phyloP scores from a whole-genome alignment of 2,113 vertebrate species.

The Greenwoodochromis staneri region DNA sequence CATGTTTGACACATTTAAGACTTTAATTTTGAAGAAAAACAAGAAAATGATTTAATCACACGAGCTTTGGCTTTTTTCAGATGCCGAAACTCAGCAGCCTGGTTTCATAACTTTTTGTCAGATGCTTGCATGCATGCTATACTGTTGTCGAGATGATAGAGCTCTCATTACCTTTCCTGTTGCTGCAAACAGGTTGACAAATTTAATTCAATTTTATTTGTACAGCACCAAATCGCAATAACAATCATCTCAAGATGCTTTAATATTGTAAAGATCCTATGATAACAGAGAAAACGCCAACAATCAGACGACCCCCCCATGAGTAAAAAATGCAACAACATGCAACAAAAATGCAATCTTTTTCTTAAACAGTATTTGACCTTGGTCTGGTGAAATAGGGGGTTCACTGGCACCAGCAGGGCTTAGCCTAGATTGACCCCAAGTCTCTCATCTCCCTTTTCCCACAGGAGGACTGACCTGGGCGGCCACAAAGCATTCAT shows the following conservation, averaged over 20 bases:
- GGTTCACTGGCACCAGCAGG: conserved; percentile 58
- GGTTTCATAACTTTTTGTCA: not conserved
- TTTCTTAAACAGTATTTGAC: not conserved
- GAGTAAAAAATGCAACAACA: not conserved
- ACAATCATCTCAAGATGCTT: not conserved
- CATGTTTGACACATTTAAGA: not conserved
- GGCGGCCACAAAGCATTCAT: conserved; percentile 32
- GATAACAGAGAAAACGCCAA: not conserved
- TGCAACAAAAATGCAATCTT: not conserved
- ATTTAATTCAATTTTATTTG: not conserved
- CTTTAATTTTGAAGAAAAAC: not conserved
- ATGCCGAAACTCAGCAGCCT: not conserved
- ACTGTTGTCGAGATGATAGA: accelerated
- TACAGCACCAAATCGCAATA: not conserved
- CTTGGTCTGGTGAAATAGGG: conserved; percentile 6
- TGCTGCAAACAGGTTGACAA: not conserved
- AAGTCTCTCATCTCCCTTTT: conserved; percentile 52
- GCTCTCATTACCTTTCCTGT: not conserved
- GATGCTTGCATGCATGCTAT: not conserved
- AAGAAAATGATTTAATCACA: not conserved
- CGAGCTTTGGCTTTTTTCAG: not conserved
- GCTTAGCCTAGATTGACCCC: conserved; percentile 67
- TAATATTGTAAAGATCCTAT: not conserved
- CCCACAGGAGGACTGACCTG: conserved; percentile 53
- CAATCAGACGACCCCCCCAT: not conserved